A percentile compares a stretch with the other conserved stretches of the same genome.
phyloP scores from a whole-genome alignment of 1,140 invertebrate species.

The Tetragonula clypearis region DNA sequence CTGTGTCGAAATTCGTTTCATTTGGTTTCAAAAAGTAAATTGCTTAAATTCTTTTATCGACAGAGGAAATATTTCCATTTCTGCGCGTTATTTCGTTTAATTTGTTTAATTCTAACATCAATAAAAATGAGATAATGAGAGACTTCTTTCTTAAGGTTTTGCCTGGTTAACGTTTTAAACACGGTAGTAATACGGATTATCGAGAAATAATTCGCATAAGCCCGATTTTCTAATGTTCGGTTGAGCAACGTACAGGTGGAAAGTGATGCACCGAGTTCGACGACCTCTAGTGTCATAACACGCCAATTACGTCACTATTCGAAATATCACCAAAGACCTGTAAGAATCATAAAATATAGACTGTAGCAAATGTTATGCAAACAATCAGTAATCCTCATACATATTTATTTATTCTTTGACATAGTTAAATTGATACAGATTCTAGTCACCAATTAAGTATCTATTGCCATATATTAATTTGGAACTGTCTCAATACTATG shows the following conservation, averaged over 20 bases:
- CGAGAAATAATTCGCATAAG: neutral
- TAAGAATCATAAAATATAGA: neutral
- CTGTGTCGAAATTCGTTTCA: neutral
- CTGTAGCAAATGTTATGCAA: too few relatives aligned
- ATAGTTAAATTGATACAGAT: neutral
- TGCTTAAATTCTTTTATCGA: neutral
- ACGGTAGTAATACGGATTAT: neutral
- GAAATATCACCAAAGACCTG: neutral
- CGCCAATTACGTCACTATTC: neutral
- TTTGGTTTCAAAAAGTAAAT: neutral
- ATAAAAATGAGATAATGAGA: neutral
- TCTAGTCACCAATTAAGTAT: too few relatives aligned
- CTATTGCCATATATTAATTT: too few relatives aligned
- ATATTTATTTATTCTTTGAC: neutral
- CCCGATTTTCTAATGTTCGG: neutral
- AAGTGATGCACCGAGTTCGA: conserved; percentile 25
- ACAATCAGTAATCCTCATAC: neutral
- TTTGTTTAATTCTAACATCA: neutral
- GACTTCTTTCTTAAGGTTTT: neutral
- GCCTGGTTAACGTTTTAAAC: neutral
- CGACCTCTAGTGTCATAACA: conserved; percentile 16
- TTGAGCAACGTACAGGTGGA: conserved; percentile 11
- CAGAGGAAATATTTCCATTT: neutral
- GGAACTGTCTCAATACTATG: neutral
- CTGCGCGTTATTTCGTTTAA: neutral